These are phyloP conservation scores for Acridotheres tristis DNA, from an alignment of 2,797 vertebrate genomes.

Conservation along the genomic window DNA sequence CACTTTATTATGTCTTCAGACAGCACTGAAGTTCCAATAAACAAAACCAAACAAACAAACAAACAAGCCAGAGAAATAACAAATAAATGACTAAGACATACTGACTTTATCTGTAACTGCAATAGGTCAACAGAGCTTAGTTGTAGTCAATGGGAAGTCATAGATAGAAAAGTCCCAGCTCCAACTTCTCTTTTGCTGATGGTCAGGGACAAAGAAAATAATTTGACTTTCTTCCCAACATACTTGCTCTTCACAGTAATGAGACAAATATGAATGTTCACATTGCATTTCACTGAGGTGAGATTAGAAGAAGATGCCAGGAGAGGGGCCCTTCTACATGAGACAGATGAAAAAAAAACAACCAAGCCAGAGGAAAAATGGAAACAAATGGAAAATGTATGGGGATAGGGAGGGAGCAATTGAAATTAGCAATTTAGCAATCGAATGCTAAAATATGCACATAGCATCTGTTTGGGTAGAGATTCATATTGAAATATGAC, in stretches of 20 bases:
- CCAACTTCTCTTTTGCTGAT: neutral
- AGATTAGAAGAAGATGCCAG: neutral
- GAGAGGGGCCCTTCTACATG: neutral
- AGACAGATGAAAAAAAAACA: neutral
- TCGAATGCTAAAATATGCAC: neutral
- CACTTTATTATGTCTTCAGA: conserved; percentile 33
- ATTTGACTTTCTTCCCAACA: neutral
- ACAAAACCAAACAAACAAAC: neutral
- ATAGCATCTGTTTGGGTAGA: neutral
- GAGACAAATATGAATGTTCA: neutral
- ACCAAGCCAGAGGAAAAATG: neutral
- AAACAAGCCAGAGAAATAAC: neutral
- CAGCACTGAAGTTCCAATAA: conserved; percentile 10
- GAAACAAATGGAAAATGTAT: neutral
- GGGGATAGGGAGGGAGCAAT: neutral
- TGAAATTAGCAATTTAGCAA: neutral
- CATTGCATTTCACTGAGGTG: neutral
- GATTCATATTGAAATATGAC: neutral
- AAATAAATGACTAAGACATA: neutral
- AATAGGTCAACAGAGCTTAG: neutral
- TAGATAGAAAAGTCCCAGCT: neutral
- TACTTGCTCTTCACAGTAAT: neutral
- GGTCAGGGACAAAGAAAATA: neutral
- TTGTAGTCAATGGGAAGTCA: neutral
- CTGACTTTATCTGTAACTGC: neutral